Base-by-base conservation (phyloP, 2,113 vertebrate species). In the Actenoides hombroni region DNA sequence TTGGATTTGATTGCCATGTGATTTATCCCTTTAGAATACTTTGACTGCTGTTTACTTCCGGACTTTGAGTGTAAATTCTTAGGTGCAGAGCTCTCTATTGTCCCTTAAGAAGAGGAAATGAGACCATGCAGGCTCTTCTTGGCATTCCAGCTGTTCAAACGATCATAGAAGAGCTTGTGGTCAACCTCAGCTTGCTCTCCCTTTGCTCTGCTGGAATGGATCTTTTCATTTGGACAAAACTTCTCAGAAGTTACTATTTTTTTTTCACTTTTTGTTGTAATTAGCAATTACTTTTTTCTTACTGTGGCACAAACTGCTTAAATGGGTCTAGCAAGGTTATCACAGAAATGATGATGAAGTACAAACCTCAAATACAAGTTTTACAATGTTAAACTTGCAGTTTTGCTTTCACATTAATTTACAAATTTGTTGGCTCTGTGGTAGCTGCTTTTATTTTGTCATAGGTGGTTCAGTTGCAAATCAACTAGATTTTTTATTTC, bases 21-120 rank as follows among this genome's bases (percentile, higher is more conserved):
- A 69, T 92, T 76, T 78, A 33, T 26, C 42, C 7, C 1, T 60
- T 75, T 79, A 59, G 51, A 88, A 71, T 79, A 71, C 37, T 33
- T 46, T 81, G 73, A 51, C 25, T 64, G 12, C 57, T 89, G 57
- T 92, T 95, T 94, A 29, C 33, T 79, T 94, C 83, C 28, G 51
- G 81, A 61, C 63, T 90, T 33, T 70, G 54, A 90, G 78, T 92
- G 54, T 92, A 92, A 90, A 70, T 90, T 73, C 49, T 70, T 76
- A 49, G 11, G 76, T 79, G 70, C 54, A 54, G 44, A 82, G 37
- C 57, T 83, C 0, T 0, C 81, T 78, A 24, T 90, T 96, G 93
- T 95, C 73, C 69, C 63, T 39, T 37, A 23, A 74, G 88, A 70
- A 88, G 73, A 93, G 61, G 83, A 93, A 94, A 40, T 75, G 53